phyloP scores from a whole-genome alignment of 2,888 invertebrate genomes.

The Lamellibrachia columna region DNA sequence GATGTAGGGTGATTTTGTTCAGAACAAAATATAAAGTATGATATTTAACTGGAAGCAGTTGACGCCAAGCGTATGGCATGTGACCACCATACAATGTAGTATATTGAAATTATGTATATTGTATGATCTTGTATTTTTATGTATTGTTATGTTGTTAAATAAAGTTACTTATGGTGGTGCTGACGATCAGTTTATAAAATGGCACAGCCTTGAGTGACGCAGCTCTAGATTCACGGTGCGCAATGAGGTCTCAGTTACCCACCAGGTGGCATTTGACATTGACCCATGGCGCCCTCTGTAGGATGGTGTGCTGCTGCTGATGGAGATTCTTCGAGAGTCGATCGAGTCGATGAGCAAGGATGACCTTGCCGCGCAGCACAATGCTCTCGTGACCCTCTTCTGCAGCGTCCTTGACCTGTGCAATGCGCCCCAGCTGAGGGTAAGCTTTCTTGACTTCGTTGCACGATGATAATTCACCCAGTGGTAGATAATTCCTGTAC shows the following conservation, averaged over 20 bases:
- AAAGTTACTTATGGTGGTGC: no score
- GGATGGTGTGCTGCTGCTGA: conserved; percentile 66
- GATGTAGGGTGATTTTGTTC: no score
- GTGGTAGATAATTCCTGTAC: no score
- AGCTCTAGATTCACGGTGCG: not conserved
- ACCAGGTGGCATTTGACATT: not conserved
- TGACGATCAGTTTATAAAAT: no score
- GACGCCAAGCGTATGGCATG: no score
- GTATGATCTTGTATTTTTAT: no score
- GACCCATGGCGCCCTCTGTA: conserved; percentile 17
- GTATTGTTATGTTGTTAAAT: no score
- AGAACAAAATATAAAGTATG: no score
- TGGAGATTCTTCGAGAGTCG: conserved; percentile 80
- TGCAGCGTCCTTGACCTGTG: conserved; percentile 68
- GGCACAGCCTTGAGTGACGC: no score
- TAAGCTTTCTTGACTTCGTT: not conserved
- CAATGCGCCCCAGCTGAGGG: conserved; percentile 34
- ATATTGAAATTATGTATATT: no score
- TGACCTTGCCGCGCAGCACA: conserved; percentile 75
- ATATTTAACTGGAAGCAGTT: no score
- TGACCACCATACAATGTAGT: no score
- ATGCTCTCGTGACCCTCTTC: conserved; percentile 80
- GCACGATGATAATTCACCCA: not conserved
- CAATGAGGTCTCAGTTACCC: not conserved
- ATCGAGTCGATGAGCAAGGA: conserved; percentile 74